Evolutionary conservation across 1,140 invertebrate species (phyloP), one percentile per base, ranked within the genome.

Genomic region (Achatina immaculata): DNA sequence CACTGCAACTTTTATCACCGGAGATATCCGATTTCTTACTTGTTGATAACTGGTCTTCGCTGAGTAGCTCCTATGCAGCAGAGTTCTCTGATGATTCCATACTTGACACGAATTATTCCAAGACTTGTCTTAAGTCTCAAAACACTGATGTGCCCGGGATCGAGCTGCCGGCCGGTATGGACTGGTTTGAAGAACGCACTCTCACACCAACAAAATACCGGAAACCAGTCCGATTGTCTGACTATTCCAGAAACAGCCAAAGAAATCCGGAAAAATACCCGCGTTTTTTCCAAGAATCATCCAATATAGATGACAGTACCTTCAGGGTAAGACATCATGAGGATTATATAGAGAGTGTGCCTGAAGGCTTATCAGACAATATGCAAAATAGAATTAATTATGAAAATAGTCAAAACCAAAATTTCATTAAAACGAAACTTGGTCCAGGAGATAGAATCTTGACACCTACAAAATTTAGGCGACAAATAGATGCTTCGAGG

Each of bases 191-290:
- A 45, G 69, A 72, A n/a, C 34, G 69, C 16, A 72, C 40, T 14
- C 42, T 72, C 4, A 72, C 69, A 11, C 69, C 69, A 42, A 72
- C 69, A 11, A 72, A 72, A 42, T 72, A 43, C 28, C 69, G 69
- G 11, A 40, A 72, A 72, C 3, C 21, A 7, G 66, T 19, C 21
- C 55, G 21, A 21, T 11, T 4, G 4, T 21, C 55, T 58, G 24
- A n/a, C 7, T 4, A 24, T 36, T 36, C 38, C 16, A 6, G n/a
- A 36, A 68, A 24, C 31, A 11, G n/a, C 38, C 38, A n/a, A 42
- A 16, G 19, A 51, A 51, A 11, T 51, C 48, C 24, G 48, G 48
- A 24, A 11, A 51, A 24, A 11, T 14, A 14, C 24, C 48, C 48
- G 24, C 11, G 24, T 11, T 11, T 11, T 51, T 14, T 51, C 69